Percentiles rank a stretch among this genome's conserved stretches.
Evolutionary conservation across 2,888 invertebrate genomes (phyloP).

Genomic region (Synergus laeviventris): DNA sequence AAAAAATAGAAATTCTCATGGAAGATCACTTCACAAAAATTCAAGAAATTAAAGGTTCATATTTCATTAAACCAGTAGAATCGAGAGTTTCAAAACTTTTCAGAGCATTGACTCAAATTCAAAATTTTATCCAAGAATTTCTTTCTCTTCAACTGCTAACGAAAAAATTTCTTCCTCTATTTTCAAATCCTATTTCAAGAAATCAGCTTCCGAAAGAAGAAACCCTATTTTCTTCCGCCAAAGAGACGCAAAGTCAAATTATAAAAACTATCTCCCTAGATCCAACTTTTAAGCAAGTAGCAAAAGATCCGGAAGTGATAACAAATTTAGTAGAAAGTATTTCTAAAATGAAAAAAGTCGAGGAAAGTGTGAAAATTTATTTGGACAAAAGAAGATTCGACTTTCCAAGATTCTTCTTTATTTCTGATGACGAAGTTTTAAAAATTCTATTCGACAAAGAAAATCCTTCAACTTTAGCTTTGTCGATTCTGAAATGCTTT

Average conservation of each 20-base stretch:
- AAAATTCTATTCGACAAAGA: constrained; percentile 84
- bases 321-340: constrained; percentile 74
- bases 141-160: constrained; percentile 82
- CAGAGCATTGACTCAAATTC: constrained; percentile 75
- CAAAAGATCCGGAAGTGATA: constrained; percentile 56
- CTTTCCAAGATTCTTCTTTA: constrained; percentile 86
- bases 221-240: constrained; percentile 78
- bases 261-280: constrained; percentile 60
- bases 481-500: constrained; percentile 84
- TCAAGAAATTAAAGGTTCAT: constrained; percentile 79
- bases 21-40: constrained; percentile 79
- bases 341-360: constrained; percentile 80
- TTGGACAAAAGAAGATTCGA: constrained; percentile 82
- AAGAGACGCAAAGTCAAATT: constrained; percentile 76
- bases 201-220: constrained; percentile 82
- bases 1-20: constrained; percentile 78
- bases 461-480: constrained; percentile 80
- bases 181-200: constrained; percentile 82
- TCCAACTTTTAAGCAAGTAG: constrained; percentile 65
- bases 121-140: constrained; percentile 81
- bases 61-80: constrained; percentile 79
- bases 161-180: constrained; percentile 82
- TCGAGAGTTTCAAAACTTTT: constrained; percentile 59
- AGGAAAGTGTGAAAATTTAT: constrained; percentile 81
- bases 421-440: constrained; percentile 86